Base-by-base conservation (phyloP, 2,113 vertebrate genomes). In the Cinclus mexicanus region DNA sequence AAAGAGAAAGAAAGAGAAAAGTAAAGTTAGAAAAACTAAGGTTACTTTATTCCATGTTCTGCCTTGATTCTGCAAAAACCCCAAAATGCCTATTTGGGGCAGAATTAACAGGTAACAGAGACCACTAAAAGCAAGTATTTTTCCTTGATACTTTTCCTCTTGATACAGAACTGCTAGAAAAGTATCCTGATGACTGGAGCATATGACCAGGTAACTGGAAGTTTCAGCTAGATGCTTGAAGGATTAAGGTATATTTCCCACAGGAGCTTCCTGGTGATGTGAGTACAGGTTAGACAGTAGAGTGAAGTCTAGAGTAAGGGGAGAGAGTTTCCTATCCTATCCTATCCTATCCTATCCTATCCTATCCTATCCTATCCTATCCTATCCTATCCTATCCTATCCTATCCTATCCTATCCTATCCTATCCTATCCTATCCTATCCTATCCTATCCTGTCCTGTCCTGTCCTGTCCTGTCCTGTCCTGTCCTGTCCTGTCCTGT, bases 81-180 rank as follows among this genome's bases (percentile, higher is more conserved):
- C 10, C 0, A 0, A 55, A 46, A 68, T 60, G 4, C 7, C 13
- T 11, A 28, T 4, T 80, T 10, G 8, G 25, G 22, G 28, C 13
- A 83, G 28, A 68, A 59, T 49, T n/a, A 46, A 12, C 6, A 79
- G 77, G 14, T n/a, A 71, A 59, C 12, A 59, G 7, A 28, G 9
- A 21, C 10, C 10, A 35, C 24, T 55, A 63, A 63, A 87, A 63
- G 22, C 12, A 50, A 0, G 0, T 25, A 6, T 12, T 5, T 37
- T 44, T 71, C 12, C 25, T 56, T 46, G 13, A 37, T 19, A 24
- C 13, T 49, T 75, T 83, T 71, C 6, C 37, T 64, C 83, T 59
- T 31, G 8, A 76, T 83, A 77, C 3, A 31, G 11, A n/a, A 55
- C 35, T 80, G 8, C 11, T 37, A 25, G 31, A 39, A 47, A 83